These are phyloP conservation scores for Heliopora coerulea DNA, from an alignment of 92 coral and sea anemone genomes.

Conservation along the genomic window DNA sequence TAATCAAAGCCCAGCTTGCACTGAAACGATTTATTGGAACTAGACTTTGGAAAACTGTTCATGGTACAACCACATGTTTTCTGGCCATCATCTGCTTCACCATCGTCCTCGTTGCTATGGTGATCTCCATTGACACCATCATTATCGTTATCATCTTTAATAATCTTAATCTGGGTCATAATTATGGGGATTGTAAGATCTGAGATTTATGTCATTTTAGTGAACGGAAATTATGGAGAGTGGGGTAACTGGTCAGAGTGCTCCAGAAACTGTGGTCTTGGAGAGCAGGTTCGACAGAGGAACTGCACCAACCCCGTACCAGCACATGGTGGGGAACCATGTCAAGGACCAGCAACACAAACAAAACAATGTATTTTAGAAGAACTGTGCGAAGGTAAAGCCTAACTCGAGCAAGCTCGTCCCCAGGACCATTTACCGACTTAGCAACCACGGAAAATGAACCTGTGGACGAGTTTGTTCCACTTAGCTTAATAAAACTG, in stretches of 20 bases:
- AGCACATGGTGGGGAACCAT: slow-evolving; percentile 17
- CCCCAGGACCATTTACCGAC: no score
- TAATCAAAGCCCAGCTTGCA: no score
- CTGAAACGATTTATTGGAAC: no score
- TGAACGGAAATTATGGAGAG: slow-evolving; percentile 9
- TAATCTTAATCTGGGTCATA: no score
- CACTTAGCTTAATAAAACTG: no score
- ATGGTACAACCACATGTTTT: no score
- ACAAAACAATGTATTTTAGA: slow-evolving; percentile 2
- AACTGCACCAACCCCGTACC: slow-evolving; percentile 26
- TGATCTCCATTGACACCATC: not conserved
- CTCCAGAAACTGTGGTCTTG: slow-evolving; percentile 12
- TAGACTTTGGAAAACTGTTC: no score
- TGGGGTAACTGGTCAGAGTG: slow-evolving; percentile 29
- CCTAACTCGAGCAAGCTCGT: not conserved
- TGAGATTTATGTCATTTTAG: no score
- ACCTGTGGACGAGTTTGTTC: not conserved
- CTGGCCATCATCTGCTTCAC: no score
- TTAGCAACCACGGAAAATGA: not conserved
- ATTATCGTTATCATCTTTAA: not conserved
- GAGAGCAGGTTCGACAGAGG: not conserved
- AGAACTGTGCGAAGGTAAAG: slow-evolving; percentile 11
- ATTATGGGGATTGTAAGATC: no score
- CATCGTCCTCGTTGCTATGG: no score
- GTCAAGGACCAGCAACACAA: not conserved